Conservation (phyloP, 1,140 invertebrate species). For the Macrobrachium rosenbergii region DNA sequence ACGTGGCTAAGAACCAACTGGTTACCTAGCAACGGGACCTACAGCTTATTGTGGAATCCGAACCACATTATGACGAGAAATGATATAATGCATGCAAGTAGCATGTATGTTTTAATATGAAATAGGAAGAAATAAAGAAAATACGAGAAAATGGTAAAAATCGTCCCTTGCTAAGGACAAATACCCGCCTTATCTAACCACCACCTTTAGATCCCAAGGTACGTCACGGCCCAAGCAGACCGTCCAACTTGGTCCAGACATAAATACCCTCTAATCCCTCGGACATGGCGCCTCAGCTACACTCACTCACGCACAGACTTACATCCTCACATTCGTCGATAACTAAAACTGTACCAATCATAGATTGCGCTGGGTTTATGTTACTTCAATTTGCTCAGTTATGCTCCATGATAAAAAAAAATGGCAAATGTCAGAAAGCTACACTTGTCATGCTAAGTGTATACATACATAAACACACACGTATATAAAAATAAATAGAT, state of each 20-base stretch:
- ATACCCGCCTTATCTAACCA: no score
- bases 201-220: no score
- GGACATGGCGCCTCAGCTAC: neutral
- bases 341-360: no score
- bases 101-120: neutral
- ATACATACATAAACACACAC: constrained; percentile 46
- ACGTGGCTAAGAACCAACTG: no score
- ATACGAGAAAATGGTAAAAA: neutral
- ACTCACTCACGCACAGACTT: constrained; percentile 17
- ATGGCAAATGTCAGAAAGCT: neutral
- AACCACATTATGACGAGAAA: no score
- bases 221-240: no score
- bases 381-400: neutral
- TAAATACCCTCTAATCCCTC: no score
- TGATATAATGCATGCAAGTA: neutral
- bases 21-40: no score
- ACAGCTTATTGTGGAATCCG: no score
- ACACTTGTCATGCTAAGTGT: constrained; percentile 15
- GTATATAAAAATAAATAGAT: constrained; percentile 46
- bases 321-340: no score
- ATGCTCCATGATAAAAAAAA: neutral
- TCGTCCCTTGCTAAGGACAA: no score
- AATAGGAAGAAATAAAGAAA: neutral
- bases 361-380: neutral
- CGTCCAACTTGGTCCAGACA: no score